These are phyloP conservation scores for Butorides virescens DNA, from an alignment of 2,113 vertebrate species.

Conservation along the genomic window DNA sequence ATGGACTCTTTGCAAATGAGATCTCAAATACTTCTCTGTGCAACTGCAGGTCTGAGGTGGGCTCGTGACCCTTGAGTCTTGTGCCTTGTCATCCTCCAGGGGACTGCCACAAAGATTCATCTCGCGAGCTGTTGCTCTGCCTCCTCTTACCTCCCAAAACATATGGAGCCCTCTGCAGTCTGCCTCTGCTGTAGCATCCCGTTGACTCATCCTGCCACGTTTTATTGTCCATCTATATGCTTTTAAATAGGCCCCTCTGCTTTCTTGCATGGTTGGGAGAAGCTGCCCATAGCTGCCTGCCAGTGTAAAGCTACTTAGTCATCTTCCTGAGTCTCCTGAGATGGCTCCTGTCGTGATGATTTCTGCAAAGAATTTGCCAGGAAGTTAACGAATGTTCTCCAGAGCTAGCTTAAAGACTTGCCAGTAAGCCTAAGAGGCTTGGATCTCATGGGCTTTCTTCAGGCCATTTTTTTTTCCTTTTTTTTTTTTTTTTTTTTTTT, in stretches of 20 bases:
- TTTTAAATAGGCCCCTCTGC: background rate
- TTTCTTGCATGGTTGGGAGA: background rate
- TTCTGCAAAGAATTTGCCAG: background rate
- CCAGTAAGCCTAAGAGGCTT: background rate
- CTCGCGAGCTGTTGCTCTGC: background rate
- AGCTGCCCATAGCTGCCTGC: background rate
- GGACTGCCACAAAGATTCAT: background rate
- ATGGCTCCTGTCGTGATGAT: background rate
- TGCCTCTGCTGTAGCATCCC: background rate
- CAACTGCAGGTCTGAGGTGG: background rate
- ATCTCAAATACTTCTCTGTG: background rate
- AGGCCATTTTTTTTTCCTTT: background rate
- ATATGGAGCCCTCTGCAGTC: background rate
- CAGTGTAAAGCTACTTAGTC: background rate
- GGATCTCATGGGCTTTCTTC: background rate
- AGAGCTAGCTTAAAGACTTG: background rate
- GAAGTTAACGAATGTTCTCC: background rate
- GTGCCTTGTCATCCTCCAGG: background rate
- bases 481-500: too few species aligned
- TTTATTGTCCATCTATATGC: background rate
- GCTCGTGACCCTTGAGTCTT: background rate
- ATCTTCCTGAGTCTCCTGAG: background rate
- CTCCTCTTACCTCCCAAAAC: background rate
- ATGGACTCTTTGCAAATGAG: fast-evolving
- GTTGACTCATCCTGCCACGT: fast-evolving